Evolutionary conservation across 2,797 vertebrate species (phyloP).

Genomic region (Hirundo rustica): DNA sequence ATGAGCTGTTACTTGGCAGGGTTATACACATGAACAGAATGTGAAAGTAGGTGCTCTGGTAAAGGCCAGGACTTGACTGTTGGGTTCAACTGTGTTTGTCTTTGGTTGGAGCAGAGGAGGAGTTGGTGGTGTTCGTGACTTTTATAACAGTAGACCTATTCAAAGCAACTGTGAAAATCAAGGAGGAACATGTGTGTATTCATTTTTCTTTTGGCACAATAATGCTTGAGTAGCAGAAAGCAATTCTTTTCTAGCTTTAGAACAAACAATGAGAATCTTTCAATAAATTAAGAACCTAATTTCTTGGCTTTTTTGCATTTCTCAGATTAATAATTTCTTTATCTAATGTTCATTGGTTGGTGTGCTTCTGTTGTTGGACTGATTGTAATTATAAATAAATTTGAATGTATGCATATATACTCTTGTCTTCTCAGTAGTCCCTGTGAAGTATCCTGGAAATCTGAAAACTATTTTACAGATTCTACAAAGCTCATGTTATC

Average conservation of each 20-base stretch:
- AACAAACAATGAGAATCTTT: background rate
- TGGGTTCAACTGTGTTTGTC: background rate
- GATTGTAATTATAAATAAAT: background rate
- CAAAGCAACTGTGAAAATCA: background rate
- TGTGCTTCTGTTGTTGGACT: background rate
- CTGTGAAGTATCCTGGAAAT: background rate
- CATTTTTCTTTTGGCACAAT: background rate
- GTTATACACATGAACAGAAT: background rate
- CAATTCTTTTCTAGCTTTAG: background rate
- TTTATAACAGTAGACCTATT: background rate
- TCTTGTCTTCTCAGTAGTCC: background rate
- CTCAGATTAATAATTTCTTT: background rate
- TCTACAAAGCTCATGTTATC: background rate
- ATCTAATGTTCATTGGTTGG: background rate
- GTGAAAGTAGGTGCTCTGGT: background rate
- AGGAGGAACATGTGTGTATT: background rate
- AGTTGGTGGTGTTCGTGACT: background rate
- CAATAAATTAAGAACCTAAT: background rate
- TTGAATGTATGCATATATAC: background rate
- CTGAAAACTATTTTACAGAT: background rate
- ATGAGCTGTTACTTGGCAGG: background rate
- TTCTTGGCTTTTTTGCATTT: background rate
- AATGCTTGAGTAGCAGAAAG: background rate
- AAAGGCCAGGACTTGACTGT: background rate
- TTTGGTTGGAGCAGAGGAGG: background rate